Evolutionary conservation across 2,888 invertebrate species (phyloP).

Genomic region (Aspidiotus rigidus): DNA sequence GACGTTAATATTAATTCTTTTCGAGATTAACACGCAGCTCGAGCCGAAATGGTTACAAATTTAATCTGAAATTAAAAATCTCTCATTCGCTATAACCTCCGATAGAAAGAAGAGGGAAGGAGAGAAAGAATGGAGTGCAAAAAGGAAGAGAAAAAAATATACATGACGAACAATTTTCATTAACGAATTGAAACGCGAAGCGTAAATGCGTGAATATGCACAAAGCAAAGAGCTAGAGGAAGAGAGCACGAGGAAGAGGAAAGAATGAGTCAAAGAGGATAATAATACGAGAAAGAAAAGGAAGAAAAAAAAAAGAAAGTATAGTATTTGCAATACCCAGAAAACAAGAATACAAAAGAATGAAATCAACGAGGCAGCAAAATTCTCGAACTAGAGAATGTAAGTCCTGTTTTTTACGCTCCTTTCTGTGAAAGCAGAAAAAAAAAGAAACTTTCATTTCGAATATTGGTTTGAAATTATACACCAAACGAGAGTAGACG

Average conservation of each 20-base stretch:
- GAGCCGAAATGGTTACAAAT: conserved; percentile 2
- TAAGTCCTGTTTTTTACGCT: too few relatives aligned
- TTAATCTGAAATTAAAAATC: conserved; percentile 29
- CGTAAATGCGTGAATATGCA: conserved; percentile 24
- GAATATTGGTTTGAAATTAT: conserved; percentile 29
- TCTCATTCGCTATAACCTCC: conserved; percentile 6
- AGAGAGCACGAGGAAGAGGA: too few relatives aligned
- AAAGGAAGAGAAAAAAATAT: too few relatives aligned
- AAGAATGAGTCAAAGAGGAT: too few relatives aligned
- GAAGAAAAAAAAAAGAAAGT: conserved; percentile 16
- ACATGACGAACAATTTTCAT: conserved; percentile 11
- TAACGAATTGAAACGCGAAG: conserved; percentile 17
- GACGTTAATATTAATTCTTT: conserved; percentile 1
- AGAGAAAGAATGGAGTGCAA: neutral
- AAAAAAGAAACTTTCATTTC: conserved; percentile 23
- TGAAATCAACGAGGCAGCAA: conserved; percentile 27
- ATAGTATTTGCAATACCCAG: neutral
- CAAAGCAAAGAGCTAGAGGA: conserved; percentile 3
- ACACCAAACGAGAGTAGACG: neutral
- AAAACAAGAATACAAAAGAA: conserved; percentile 23
- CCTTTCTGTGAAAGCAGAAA: too few relatives aligned
- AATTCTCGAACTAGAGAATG: conserved; percentile 8
- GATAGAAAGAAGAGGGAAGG: neutral
- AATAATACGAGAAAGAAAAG: neutral
- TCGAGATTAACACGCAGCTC: neutral